These are phyloP conservation scores for Sphenodon punctatus DNA, from an alignment of 2,797 vertebrate genomes.

Conservation along the genomic window DNA sequence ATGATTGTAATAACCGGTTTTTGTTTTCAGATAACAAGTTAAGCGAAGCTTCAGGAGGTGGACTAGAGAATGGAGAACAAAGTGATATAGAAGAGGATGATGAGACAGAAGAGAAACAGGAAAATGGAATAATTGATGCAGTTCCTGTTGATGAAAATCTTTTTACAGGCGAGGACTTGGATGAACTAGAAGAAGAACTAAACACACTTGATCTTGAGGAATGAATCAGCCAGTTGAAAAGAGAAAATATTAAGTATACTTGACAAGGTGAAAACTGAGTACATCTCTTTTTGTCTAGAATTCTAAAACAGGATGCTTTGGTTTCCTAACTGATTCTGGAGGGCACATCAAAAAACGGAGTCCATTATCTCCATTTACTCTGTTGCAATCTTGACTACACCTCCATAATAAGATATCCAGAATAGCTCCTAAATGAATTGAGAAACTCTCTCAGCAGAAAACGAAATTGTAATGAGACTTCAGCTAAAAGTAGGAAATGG, in stretches of 20 bases:
- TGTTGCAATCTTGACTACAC: conserved; percentile 65
- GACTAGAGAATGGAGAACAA: conserved; percentile 82
- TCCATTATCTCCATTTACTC: conserved; percentile 53
- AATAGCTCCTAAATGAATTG: conserved; percentile 61
- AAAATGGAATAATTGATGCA: conserved; percentile 81
- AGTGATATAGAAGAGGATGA: conserved; percentile 78
- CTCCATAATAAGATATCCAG: conserved; percentile 67
- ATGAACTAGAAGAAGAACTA: conserved; percentile 96
- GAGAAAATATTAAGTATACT: conserved; percentile 43
- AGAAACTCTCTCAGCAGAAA: conserved; percentile 56
- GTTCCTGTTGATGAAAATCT: conserved; percentile 98
- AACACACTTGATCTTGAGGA: conserved; percentile 93
- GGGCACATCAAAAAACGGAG: conserved; percentile 44
- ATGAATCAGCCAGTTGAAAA: conserved; percentile 67
- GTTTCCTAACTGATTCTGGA: conserved; percentile 69
- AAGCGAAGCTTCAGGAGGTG: conserved; percentile 93
- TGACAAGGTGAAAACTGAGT: conserved; percentile 69
- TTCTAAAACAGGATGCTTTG: conserved; percentile 67
- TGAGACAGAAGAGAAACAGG: conserved; percentile 72
- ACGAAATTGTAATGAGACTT: conserved; percentile 46
- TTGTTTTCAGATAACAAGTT: conserved; percentile 86
- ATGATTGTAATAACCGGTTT: conserved; percentile 10
- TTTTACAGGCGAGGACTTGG: conserved; percentile 97
- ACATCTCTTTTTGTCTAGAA: conserved; percentile 57
- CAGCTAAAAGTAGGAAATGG: conserved; percentile 52